A percentile compares a stretch with the other conserved stretches of the same genome.
Conservation (phyloP, 2,797 vertebrate genomes). For the Clarias fuscus region DNA sequence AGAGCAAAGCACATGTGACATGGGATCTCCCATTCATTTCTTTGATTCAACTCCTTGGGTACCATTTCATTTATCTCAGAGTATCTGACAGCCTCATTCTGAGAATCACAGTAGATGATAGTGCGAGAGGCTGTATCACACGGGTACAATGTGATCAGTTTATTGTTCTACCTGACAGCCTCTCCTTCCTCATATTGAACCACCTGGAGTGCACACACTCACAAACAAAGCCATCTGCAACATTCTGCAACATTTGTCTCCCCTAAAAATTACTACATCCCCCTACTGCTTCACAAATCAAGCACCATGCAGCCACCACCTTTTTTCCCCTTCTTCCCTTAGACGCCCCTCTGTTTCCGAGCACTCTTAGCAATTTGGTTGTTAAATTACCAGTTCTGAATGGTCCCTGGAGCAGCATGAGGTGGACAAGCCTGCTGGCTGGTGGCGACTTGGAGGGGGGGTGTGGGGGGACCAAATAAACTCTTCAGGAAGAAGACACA, state of each 20-base stretch:
- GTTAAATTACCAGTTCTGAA: constrained; percentile 72
- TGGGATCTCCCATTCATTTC: background rate
- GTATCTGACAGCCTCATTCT: constrained; percentile 37
- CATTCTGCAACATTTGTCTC: constrained; percentile 42
- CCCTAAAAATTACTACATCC: constrained; percentile 55
- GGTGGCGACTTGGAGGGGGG: constrained; percentile 50
- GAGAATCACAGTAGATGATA: constrained; percentile 33
- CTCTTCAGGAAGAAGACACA: constrained; percentile 58
- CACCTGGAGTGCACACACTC: constrained; percentile 44
- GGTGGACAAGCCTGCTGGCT: constrained; percentile 52
- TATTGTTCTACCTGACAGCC: constrained; percentile 49
- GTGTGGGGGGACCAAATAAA: constrained; percentile 61
- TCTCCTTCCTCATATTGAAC: constrained; percentile 39
- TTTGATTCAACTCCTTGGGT: constrained; percentile 29
- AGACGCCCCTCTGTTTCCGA: constrained; percentile 50
- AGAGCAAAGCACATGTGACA: background rate
- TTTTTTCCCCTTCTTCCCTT: constrained; percentile 36
- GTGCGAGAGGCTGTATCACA: constrained; percentile 31
- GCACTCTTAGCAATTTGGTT: constrained; percentile 60
- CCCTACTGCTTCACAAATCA: constrained; percentile 73
- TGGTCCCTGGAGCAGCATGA: constrained; percentile 72
- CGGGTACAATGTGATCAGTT: constrained; percentile 39
- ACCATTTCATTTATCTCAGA: constrained; percentile 34
- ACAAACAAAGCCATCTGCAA: constrained; percentile 58
- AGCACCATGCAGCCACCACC: constrained; percentile 61